These are phyloP conservation scores for Cotesia chilonis DNA, from an alignment of 1,140 invertebrate species.

Conservation along the genomic window DNA sequence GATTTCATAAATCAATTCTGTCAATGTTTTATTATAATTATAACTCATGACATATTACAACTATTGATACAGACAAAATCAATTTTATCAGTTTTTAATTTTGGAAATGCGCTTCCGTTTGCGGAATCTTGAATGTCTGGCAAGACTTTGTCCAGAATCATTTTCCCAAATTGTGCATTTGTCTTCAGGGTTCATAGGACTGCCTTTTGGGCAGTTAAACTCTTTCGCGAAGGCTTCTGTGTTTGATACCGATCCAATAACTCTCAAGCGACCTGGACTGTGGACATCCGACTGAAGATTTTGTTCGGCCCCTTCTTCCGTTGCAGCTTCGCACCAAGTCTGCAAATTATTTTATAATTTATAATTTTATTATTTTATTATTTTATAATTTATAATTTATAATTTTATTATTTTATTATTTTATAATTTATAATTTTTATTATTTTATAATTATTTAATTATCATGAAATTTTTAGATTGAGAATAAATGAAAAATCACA, in stretches of 20 bases:
- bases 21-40: too few species aligned
- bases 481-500: too few species aligned
- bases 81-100: too few species aligned
- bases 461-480: too few species aligned
- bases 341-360: neutral
- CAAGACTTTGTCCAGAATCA: neutral
- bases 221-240: slow-evolving; percentile 69
- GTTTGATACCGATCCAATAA: slow-evolving; percentile 76
- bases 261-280: slow-evolving; percentile 67
- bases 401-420: too few species aligned
- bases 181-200: slow-evolving; percentile 38
- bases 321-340: slow-evolving; percentile 61
- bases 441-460: too few species aligned
- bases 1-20: too few species aligned
- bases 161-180: slow-evolving; percentile 36
- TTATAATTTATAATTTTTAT: too few species aligned
- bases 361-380: too few species aligned
- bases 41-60: too few species aligned
- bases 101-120: neutral
- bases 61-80: too few species aligned
- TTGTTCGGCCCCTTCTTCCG: slow-evolving; percentile 61
- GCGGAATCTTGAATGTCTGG: neutral
- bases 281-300: slow-evolving; percentile 64
- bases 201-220: slow-evolving; percentile 39
- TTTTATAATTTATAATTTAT: too few species aligned